Percentiles rank a stretch among this genome's conserved stretches.
These are phyloP conservation scores for Amazona guildingii DNA, from an alignment of 2,113 vertebrate genomes.

Conservation along the genomic window DNA sequence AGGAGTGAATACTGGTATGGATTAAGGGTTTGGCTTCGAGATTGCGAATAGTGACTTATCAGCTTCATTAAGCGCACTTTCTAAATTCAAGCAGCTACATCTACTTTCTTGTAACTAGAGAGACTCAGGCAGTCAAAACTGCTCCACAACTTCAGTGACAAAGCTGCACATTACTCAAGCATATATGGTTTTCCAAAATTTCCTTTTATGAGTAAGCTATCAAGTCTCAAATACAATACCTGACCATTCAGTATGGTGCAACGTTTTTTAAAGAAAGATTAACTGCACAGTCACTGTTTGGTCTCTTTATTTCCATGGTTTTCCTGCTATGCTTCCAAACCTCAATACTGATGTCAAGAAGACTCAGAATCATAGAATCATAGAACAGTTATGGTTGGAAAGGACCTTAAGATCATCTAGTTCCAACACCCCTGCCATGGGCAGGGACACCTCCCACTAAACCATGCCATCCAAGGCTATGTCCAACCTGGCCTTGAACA, in stretches of 20 bases:
- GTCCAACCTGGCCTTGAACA: too few species aligned
- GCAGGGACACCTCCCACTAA: too few species aligned
- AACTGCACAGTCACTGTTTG: neutral
- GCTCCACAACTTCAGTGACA: neutral
- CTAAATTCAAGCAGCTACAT: neutral
- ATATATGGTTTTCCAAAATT: neutral
- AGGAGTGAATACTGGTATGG: neutral
- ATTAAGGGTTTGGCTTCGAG: neutral
- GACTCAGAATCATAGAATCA: neutral
- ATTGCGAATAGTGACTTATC: neutral
- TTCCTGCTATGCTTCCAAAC: neutral
- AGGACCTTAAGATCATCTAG: too few species aligned
- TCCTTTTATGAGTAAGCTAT: neutral
- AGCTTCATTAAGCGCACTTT: neutral
- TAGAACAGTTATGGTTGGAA: too few species aligned
- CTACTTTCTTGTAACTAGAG: neutral
- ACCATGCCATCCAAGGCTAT: too few species aligned
- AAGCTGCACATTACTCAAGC: neutral
- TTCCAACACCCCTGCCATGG: too few species aligned
- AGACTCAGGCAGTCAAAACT: neutral
- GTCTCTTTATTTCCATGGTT: neutral
- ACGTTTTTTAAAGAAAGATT: neutral
- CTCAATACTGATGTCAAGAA: neutral
- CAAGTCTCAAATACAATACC: neutral
- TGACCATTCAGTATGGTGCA: neutral